A percentile compares a stretch with the other conserved stretches of the same genome.
Evolutionary conservation across 2,113 vertebrate genomes (phyloP).

Genomic region (Dipodomys merriami): DNA sequence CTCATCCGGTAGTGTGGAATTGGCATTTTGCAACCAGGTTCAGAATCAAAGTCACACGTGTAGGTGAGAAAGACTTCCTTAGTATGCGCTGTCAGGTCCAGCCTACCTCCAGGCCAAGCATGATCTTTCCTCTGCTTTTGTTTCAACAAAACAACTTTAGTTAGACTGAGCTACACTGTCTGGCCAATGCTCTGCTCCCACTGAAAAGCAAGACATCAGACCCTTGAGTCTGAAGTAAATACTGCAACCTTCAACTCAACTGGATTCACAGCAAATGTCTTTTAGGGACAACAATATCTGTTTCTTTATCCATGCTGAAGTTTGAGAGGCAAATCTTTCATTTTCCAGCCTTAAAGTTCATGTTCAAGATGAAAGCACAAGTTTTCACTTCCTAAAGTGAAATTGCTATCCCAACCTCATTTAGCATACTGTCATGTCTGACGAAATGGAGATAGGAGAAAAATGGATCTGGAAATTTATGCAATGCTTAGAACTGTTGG

Average conservation of each 20-base stretch:
- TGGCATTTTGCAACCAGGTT: not conserved
- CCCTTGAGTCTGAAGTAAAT: not conserved
- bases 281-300: not conserved
- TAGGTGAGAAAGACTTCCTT: not conserved
- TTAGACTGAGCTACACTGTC: not conserved
- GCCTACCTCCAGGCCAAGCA: not conserved
- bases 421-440: not conserved
- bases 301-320: not conserved
- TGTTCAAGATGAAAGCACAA: not conserved
- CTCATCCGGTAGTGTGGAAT: not conserved
- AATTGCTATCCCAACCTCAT: not conserved
- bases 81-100: not conserved
- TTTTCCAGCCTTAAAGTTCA: not conserved
- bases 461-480: not conserved
- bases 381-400: not conserved
- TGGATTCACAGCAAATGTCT: not conserved
- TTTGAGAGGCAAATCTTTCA: not conserved
- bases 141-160: not conserved
- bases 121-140: not conserved
- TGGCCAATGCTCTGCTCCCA: not conserved
- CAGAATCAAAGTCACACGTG: accelerated
- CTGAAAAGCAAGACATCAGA: not conserved
- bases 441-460: not conserved
- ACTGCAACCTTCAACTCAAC: not conserved
- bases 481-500: not conserved